Conservation (phyloP, 2,113 vertebrate genomes). For the sheep (Ovis aries) region ARS-UI_Ramb_v3.0 NC_056077.1:27649001-27649500, state of each 20-base stretch:
- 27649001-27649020: not conserved
- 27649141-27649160: not conserved
- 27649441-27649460: conserved; percentile 63
- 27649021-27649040: not conserved
- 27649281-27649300: not conserved
- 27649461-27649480: conserved; percentile 34
- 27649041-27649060: not conserved
- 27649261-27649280: not conserved
- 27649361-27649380: conserved; percentile 57
- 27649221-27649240: not conserved
- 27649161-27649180: not conserved
- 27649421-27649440: conserved; percentile 59
- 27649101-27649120: not conserved
- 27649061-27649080: not conserved
- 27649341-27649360: conserved; percentile 26
- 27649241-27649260: not conserved
- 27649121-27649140: not conserved
- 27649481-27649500: conserved; percentile 47
- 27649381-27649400: conserved; percentile 67
- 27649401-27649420: conserved; percentile 65
- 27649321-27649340: not conserved
- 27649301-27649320: not conserved
- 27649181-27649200: conserved; percentile 24
- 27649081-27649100: not conserved
- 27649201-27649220: not conserved